Evolutionary conservation across 2,888 invertebrate species (phyloP).

Genomic region (Conops quadrifasciatus): DNA sequence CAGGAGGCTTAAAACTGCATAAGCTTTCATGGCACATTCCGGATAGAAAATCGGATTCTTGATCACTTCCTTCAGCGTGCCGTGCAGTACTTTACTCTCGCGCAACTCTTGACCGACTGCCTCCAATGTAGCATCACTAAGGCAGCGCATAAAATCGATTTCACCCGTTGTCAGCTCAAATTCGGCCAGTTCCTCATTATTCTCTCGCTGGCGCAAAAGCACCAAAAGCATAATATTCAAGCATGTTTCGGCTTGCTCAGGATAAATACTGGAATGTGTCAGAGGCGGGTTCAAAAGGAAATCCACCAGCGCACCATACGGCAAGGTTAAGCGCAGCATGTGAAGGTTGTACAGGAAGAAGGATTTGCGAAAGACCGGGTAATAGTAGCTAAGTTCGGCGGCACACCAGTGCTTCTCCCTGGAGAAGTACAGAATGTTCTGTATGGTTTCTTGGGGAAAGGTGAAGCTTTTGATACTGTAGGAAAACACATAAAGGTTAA

Average conservation of each 20-base stretch:
- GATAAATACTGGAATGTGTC: conserved; percentile 42
- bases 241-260: conserved; percentile 52
- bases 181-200: conserved; percentile 47
- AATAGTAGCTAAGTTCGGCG: conserved; percentile 47
- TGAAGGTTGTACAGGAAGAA: conserved; percentile 54
- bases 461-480: conserved; percentile 45
- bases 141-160: conserved; percentile 45
- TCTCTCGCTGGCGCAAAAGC: conserved; percentile 34
- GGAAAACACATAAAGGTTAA: not conserved
- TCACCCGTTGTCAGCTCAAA: conserved; percentile 49
- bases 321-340: conserved; percentile 50
- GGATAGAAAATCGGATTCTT: conserved; percentile 49
- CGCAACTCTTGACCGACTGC: conserved; percentile 44
- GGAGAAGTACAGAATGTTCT: conserved; percentile 49
- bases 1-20: conserved; percentile 52
- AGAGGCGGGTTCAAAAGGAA: conserved; percentile 47
- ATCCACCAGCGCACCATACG: conserved; percentile 45
- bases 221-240: conserved; percentile 55
- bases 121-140: conserved; percentile 40
- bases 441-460: conserved; percentile 45
- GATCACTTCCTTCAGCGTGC: conserved; percentile 40
- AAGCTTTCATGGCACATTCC: conserved; percentile 48
- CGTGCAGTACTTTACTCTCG: conserved; percentile 42
- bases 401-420: conserved; percentile 44
- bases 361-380: conserved; percentile 53